phyloP scores from a whole-genome alignment of 2,888 invertebrate genomes.

The Anthrax anthrax region DNA sequence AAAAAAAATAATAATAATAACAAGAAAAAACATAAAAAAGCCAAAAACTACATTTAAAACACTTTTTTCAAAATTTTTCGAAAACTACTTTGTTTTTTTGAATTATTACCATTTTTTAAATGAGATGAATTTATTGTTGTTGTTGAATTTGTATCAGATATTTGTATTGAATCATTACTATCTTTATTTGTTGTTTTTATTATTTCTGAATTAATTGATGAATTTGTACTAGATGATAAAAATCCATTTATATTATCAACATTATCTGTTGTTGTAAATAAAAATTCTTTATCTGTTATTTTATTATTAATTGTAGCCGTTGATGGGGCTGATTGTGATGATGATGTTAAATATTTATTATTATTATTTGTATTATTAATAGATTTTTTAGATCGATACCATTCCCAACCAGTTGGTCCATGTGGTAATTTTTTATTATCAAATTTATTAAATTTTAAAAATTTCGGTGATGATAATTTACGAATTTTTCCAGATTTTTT shows the following conservation, averaged over 20 bases:
- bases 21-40: no score
- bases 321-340: no score
- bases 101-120: slow-evolving; percentile 17
- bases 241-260: neutral
- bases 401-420: slow-evolving; percentile 34
- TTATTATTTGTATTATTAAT: slow-evolving; percentile 8
- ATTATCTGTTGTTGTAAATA: no score
- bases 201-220: neutral
- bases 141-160: slow-evolving; percentile 6
- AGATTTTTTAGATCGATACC: slow-evolving; percentile 30
- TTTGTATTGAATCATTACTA: slow-evolving; percentile 28
- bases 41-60: no score
- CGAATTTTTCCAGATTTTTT: slow-evolving; percentile 39
- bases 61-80: slow-evolving; percentile 68
- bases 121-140: slow-evolving; percentile 10
- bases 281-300: no score
- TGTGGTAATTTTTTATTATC: slow-evolving; percentile 19
- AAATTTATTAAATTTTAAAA: slow-evolving; percentile 41
- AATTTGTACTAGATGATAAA: neutral
- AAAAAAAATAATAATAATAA: no score
- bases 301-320: no score
- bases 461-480: slow-evolving; percentile 44
- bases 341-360: slow-evolving; percentile 9
- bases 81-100: slow-evolving; percentile 50
- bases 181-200: slow-evolving; percentile 14